Evolutionary conservation across 2,113 vertebrate species (phyloP).

Genomic region (Herpetotheres cachinnans): DNA sequence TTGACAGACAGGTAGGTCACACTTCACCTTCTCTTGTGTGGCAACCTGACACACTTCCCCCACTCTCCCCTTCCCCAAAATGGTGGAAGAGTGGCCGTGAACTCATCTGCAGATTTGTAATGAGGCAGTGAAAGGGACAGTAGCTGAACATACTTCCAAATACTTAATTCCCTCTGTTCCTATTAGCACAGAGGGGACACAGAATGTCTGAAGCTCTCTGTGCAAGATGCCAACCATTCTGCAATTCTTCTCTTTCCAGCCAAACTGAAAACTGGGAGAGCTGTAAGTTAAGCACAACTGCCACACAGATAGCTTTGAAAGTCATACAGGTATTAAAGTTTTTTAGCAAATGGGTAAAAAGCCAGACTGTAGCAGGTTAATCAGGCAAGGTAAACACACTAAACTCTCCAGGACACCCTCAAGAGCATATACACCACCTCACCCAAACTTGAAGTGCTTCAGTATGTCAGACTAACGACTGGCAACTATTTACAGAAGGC

Average conservation of each 20-base stretch:
- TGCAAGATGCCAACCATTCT: neutral
- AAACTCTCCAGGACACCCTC: neutral
- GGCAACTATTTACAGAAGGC: neutral
- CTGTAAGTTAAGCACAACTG: neutral
- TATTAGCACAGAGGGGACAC: neutral
- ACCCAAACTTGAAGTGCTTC: neutral
- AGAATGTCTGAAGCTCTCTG: neutral
- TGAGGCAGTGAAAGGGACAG: neutral
- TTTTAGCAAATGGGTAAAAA: neutral
- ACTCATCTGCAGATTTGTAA: neutral
- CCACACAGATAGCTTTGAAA: neutral
- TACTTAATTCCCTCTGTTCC: neutral
- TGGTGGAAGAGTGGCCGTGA: neutral
- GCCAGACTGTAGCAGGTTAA: neutral
- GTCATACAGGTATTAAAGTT: neutral
- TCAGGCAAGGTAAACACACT: neutral
- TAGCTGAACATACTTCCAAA: neutral
- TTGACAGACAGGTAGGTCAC: neutral
- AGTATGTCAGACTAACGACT: neutral
- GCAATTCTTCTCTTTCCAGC: neutral
- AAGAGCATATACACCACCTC: neutral
- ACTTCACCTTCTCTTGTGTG: neutral
- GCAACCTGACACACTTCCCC: neutral
- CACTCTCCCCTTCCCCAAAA: neutral
- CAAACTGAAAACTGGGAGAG: neutral